These are phyloP conservation scores for Acipenser ruthenus DNA, from an alignment of 2,797 vertebrate genomes.

Conservation along the genomic window DNA sequence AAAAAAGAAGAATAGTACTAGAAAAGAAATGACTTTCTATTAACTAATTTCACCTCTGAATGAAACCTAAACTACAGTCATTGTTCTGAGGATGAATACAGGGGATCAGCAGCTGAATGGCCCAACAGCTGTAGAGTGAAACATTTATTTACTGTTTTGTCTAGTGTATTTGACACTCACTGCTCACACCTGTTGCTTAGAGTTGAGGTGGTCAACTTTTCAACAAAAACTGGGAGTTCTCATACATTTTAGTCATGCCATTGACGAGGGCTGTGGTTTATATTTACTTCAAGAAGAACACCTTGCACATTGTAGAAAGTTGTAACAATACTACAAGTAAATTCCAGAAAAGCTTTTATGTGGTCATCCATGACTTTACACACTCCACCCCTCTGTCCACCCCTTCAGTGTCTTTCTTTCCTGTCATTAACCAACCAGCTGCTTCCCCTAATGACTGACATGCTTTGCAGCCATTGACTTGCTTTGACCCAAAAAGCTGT, in stretches of 20 bases:
- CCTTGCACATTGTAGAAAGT: too few relatives aligned
- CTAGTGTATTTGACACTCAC: background rate
- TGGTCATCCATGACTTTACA: too few relatives aligned
- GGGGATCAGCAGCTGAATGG: background rate
- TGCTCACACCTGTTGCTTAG: background rate
- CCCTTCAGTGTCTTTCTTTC: too few relatives aligned
- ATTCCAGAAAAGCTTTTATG: too few relatives aligned
- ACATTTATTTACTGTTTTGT: background rate
- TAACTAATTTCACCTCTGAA: background rate
- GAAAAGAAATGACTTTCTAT: background rate
- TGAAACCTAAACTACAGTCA: background rate
- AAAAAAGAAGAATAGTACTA: too few relatives aligned
- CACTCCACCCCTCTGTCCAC: too few relatives aligned
- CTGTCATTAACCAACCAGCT: too few relatives aligned
- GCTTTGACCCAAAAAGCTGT: too few relatives aligned
- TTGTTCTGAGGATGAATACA: background rate
- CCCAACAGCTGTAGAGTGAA: background rate
- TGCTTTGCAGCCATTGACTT: too few relatives aligned
- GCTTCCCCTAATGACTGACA: too few relatives aligned
- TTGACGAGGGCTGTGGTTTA: background rate
- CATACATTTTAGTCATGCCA: background rate
- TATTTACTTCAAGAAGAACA: too few relatives aligned
- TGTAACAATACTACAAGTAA: too few relatives aligned
- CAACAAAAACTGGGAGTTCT: background rate
- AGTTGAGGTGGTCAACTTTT: background rate